These are phyloP conservation scores for Phoebastria nigripes DNA, from an alignment of 2,797 vertebrate species.

Conservation along the genomic window DNA sequence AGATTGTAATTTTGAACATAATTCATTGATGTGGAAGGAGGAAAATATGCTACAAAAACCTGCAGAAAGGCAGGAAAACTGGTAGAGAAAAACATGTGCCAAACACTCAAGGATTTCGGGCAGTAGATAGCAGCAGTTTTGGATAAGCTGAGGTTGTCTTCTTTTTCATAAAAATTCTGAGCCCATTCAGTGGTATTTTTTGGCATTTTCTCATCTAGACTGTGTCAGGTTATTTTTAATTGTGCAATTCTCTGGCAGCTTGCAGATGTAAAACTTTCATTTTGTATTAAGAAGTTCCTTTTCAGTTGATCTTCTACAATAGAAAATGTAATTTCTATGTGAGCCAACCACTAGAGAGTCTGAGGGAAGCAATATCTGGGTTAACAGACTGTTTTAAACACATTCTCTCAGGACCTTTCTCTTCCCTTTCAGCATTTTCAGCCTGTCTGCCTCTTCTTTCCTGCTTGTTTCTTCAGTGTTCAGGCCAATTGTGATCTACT, in stretches of 20 bases:
- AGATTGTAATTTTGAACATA: not conserved
- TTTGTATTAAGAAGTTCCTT: constrained; percentile 49
- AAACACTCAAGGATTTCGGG: not conserved
- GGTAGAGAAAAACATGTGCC: not conserved
- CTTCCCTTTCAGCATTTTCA: constrained; percentile 28
- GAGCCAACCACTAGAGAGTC: constrained; percentile 11
- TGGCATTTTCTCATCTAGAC: not conserved
- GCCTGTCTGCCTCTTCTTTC: not conserved
- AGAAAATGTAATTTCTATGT: constrained; percentile 59
- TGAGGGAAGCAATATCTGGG: constrained; percentile 23
- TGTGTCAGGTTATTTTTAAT: constrained; percentile 33
- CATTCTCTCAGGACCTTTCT: not conserved
- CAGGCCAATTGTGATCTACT: not conserved
- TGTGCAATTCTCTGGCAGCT: not conserved
- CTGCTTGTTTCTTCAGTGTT: not conserved
- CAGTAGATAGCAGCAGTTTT: not conserved
- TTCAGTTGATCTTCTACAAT: constrained; percentile 30
- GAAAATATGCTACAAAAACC: not conserved
- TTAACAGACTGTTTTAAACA: constrained; percentile 19
- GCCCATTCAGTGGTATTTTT: not conserved
- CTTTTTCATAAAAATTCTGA: not conserved
- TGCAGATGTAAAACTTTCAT: constrained; percentile 29
- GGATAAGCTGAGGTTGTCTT: not conserved
- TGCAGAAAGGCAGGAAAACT: not conserved
- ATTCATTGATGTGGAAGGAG: not conserved